phyloP scores from a whole-genome alignment of 1,140 invertebrate species.

The Oncopeltus fasciatus region DNA sequence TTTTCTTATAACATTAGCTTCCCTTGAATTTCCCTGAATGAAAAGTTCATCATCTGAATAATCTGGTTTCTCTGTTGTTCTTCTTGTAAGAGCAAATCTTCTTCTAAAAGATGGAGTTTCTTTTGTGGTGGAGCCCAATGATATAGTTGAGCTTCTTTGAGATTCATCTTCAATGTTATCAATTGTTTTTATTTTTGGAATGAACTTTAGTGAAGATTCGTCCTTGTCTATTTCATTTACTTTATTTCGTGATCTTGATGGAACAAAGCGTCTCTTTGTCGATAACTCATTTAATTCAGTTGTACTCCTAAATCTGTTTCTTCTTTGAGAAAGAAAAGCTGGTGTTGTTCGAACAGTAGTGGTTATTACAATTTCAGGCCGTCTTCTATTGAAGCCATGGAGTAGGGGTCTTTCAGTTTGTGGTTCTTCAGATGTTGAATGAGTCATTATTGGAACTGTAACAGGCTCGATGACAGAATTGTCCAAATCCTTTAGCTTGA shows the following conservation, averaged over 20 bases:
- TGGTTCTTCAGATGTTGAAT: neutral
- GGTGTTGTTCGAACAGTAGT: constrained; percentile 9
- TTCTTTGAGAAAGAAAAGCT: constrained; percentile 8
- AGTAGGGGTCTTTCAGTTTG: neutral
- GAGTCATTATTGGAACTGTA: neutral
- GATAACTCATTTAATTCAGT: neutral
- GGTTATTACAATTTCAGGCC: constrained; percentile 7
- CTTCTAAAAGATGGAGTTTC: neutral
- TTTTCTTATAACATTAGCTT: constrained; percentile 13
- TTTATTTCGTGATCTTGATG: constrained; percentile 4
- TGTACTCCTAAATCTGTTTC: constrained; percentile 13
- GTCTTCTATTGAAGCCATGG: neutral
- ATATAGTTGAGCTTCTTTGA: neutral
- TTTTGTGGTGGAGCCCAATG: neutral
- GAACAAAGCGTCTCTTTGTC: neutral
- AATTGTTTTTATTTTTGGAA: neutral
- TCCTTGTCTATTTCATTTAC: neutral
- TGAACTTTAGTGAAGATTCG: neutral
- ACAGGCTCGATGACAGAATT: constrained; percentile 8
- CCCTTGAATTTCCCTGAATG: constrained; percentile 10
- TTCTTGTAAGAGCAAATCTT: neutral
- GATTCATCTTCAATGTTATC: neutral
- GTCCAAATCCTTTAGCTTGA: constrained; percentile 9
- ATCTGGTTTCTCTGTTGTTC: neutral
- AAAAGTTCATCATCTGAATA: constrained; percentile 11